Base-by-base conservation (phyloP, 2,888 invertebrate species). In the Drosophila anomalata region DNA sequence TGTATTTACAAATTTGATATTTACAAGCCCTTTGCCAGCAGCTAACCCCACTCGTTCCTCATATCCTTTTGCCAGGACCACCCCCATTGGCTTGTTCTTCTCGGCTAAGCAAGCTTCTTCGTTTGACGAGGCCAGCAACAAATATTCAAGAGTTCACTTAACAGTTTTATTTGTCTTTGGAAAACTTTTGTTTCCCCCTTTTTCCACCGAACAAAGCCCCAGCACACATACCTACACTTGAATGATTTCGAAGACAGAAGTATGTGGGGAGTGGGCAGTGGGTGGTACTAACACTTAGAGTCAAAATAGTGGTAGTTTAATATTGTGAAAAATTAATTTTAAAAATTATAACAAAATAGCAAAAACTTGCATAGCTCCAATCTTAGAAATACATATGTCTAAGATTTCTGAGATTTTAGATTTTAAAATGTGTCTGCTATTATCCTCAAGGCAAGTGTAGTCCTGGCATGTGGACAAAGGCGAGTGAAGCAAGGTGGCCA, bases 1-100 rank as follows among this genome's bases (percentile, higher is more conserved):
- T 76, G 65, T 75, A 87, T 87, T 87, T 84, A 87, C 82, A 85
- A 87, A 82, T 84, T 87, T 87, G 82, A 84, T 82, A 85, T 87
- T 79, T 82, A 76, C 81, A 86, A 72, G 73, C 77, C 79, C 79
- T 66, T 77, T 61, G 41, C 51, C 52, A 17, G 54, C 24, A 36
- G 48, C 39, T 47, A 39, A 17, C 41, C n/a, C 29, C 31, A 17
- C n/a, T 14, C 33, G 4, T 6, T 2, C 20, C 17, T 11, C 5
- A 26, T 3, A n/a, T 24, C 12, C 17, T 39, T 14, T n/a, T 0
- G n/a, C n/a, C 42, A n/a, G n/a, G 6, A 8, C 9, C 33, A 22
- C 5, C 24, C 33, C 42, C 9, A 14, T 44, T 17, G 11, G 7
- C 39, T 39, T 50, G 36, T 46, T 46, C 12, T 29, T 31, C 24